Evolutionary conservation across 2,797 vertebrate species (phyloP).

Genomic region (Chelidonichthys spinosus): DNA sequence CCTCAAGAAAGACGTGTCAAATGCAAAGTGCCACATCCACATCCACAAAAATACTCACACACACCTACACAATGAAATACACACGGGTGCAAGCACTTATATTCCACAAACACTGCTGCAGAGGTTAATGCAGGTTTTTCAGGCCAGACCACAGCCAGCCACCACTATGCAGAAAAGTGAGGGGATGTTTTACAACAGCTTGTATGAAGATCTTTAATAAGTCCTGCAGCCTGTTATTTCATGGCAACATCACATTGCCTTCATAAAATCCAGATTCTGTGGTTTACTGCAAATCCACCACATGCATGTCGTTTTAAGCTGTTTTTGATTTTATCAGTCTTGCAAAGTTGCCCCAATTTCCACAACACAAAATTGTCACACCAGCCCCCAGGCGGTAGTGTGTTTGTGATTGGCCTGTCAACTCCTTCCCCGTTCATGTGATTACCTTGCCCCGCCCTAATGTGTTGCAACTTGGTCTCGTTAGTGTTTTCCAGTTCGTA

Average conservation of each 20-base stretch:
- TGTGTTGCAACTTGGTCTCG: no score
- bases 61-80: constrained; percentile 7
- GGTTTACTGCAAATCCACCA: constrained; percentile 14
- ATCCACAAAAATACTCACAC: constrained; percentile 32
- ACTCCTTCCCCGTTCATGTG: no score
- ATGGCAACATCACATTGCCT: neutral
- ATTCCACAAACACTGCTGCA: constrained; percentile 5
- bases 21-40: constrained; percentile 25
- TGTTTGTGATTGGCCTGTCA: no score
- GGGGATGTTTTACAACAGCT: constrained; percentile 18
- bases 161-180: constrained; percentile 16
- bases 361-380: neutral
- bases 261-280: neutral
- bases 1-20: constrained; percentile 33
- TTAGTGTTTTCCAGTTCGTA: no score
- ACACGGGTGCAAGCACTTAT: neutral
- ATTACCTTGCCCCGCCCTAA: no score
- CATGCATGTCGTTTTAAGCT: neutral
- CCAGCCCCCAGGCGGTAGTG: no score
- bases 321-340: constrained; percentile 6
- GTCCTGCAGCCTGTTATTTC: neutral
- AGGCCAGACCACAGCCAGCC: neutral
- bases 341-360: constrained; percentile 24
- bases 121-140: constrained; percentile 26
- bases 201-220: constrained; percentile 22